A percentile compares a stretch with the other conserved stretches of the same genome.
These are phyloP conservation scores for Athene cunicularia DNA, from an alignment of 2,113 vertebrate genomes.

Conservation along the genomic window DNA sequence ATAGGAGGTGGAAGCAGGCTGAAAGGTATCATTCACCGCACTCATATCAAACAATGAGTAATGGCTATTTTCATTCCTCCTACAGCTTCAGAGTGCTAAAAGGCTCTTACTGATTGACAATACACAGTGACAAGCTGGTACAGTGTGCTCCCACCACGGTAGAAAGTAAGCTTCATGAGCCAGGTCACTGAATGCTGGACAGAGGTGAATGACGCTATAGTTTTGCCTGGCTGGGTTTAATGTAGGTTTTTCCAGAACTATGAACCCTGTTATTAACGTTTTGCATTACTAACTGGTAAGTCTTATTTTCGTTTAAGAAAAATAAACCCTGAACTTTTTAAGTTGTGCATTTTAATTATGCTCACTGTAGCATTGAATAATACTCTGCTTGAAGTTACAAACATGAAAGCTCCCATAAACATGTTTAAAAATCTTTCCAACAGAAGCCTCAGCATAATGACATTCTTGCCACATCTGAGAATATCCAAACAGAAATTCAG, in stretches of 20 bases:
- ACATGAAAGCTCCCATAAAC: background rate
- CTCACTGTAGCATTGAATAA: background rate
- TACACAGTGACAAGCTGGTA: background rate
- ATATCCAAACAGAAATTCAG: background rate
- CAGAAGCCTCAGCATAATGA: background rate
- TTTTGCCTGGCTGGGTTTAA: background rate
- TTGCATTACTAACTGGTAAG: background rate
- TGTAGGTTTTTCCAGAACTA: background rate
- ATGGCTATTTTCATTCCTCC: background rate
- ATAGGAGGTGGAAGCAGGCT: background rate
- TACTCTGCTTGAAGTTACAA: background rate
- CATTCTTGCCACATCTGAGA: background rate
- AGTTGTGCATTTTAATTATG: background rate
- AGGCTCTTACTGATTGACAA: background rate
- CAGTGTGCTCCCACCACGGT: fast-evolving
- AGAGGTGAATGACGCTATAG: background rate
- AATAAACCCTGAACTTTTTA: background rate
- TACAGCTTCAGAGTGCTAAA: background rate
- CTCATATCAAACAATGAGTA: background rate
- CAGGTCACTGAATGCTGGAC: fast-evolving
- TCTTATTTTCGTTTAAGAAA: background rate
- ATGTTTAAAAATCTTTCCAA: background rate
- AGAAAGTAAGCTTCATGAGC: background rate
- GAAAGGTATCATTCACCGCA: constrained; percentile 15
- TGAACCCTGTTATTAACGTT: background rate